Evolutionary conservation across 1,140 invertebrate genomes (phyloP).

Genomic region (Cherax destructor): DNA sequence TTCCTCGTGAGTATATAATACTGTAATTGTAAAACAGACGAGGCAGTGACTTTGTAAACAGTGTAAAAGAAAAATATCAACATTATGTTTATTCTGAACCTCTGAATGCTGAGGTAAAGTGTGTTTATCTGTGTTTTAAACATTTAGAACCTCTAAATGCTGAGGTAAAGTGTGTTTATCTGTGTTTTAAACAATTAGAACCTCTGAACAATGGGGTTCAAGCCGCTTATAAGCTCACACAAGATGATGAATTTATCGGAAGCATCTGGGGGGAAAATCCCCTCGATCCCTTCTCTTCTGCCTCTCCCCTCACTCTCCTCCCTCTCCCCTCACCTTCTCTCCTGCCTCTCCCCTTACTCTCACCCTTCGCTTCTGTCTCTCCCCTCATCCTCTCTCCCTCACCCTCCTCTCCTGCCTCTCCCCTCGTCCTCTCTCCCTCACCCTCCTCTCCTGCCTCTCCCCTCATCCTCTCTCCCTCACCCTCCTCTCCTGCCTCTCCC

Average conservation of each 20-base stretch:
- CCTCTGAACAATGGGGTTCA: not conserved
- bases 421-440: not conserved
- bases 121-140: not conserved
- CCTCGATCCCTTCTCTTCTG: not conserved
- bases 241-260: constrained; percentile 21
- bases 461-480: not conserved
- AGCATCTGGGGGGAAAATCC: constrained; percentile 10
- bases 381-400: not conserved
- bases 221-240: not conserved
- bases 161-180: too few species aligned
- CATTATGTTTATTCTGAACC: not conserved
- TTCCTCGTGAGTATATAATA: too few species aligned
- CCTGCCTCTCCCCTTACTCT: not conserved
- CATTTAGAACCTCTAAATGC: not conserved
- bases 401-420: not conserved
- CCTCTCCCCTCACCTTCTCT: not conserved
- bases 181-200: not conserved
- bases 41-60: too few species aligned
- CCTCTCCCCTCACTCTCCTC: not conserved
- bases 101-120: not conserved
- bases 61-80: too few species aligned
- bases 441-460: not conserved
- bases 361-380: too few species aligned
- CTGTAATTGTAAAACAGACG: too few species aligned
- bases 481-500: not conserved